These are phyloP conservation scores for Stenolophus ochropezus DNA, from an alignment of 2,888 invertebrate genomes.

Conservation along the genomic window DNA sequence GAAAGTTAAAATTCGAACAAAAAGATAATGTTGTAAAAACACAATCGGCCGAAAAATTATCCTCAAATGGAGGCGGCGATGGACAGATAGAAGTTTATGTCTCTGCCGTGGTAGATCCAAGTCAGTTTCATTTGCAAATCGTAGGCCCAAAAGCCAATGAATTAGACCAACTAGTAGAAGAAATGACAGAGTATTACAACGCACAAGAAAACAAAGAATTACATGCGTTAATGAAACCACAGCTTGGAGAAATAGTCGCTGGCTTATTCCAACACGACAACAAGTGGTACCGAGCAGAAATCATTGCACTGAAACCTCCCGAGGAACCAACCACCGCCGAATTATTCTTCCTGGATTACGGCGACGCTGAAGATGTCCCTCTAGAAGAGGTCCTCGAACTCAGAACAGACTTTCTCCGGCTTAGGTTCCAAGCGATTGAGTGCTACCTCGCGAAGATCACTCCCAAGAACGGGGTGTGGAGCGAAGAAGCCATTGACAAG, in stretches of 20 bases:
- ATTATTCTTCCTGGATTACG: conserved; percentile 91
- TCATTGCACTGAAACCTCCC: conserved; percentile 79
- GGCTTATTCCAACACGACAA: conserved; percentile 88
- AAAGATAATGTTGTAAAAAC: conserved; percentile 14
- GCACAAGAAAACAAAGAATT: conserved; percentile 78
- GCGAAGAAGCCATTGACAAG: conserved; percentile 77
- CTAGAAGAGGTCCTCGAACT: conserved; percentile 82
- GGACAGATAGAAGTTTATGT: conserved; percentile 89
- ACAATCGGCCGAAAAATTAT: conserved; percentile 63
- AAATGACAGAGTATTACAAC: conserved; percentile 89
- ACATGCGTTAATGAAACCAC: conserved; percentile 74
- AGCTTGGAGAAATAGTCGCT: conserved; percentile 89
- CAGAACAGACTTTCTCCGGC: conserved; percentile 82
- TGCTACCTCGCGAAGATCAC: conserved; percentile 86
- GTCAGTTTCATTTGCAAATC: conserved; percentile 90
- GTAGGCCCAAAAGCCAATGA: conserved; percentile 82
- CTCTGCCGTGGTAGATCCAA: conserved; percentile 87
- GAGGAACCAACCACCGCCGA: conserved; percentile 79
- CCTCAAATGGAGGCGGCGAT: conserved; percentile 68
- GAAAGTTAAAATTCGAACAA: conserved; percentile 66
- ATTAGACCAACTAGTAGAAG: conserved; percentile 85
- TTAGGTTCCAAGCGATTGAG: conserved; percentile 90
- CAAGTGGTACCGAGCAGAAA: conserved; percentile 83
- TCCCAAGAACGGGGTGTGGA: conserved; percentile 76
- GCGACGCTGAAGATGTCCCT: conserved; percentile 84